These are phyloP conservation scores for Sylvicola cinctus DNA, from an alignment of 2,888 invertebrate genomes.

Conservation along the genomic window DNA sequence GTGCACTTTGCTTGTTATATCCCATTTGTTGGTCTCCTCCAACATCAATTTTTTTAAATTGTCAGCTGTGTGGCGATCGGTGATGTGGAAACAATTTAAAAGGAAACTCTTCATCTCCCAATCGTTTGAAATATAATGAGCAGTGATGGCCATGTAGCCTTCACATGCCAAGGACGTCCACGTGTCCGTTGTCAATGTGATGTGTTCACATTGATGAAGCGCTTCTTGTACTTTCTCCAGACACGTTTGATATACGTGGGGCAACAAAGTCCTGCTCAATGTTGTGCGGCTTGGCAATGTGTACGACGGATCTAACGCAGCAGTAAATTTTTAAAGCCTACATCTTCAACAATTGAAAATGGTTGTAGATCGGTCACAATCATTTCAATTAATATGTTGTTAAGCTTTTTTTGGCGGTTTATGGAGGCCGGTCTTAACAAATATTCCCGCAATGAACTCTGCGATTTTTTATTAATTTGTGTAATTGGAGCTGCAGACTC, in stretches of 20 bases:
- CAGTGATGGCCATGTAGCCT: constrained; percentile 10
- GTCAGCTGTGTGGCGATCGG: neutral
- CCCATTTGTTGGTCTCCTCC: constrained; percentile 4
- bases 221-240: constrained; percentile 7
- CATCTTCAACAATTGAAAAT: constrained; percentile 14
- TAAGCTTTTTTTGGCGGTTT: constrained; percentile 3
- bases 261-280: constrained; percentile 11
- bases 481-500: too few relatives aligned
- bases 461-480: too few relatives aligned
- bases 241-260: constrained; percentile 8
- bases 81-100: constrained; percentile 6
- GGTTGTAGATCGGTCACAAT: constrained; percentile 14
- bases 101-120: constrained; percentile 8
- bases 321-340: constrained; percentile 13
- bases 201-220: constrained; percentile 6
- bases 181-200: constrained; percentile 11
- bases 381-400: constrained; percentile 11
- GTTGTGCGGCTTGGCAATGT: constrained; percentile 11
- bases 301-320: constrained; percentile 13
- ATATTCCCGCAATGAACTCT: too few relatives aligned
- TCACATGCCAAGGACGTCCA: constrained; percentile 11
- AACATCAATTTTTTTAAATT: too few relatives aligned
- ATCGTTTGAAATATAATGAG: constrained; percentile 9
- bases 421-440: constrained; percentile 3
- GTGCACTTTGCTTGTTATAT: constrained; percentile 2